Conservation (phyloP, 2,113 vertebrate genomes). For the Chloebia gouldiae region DNA sequence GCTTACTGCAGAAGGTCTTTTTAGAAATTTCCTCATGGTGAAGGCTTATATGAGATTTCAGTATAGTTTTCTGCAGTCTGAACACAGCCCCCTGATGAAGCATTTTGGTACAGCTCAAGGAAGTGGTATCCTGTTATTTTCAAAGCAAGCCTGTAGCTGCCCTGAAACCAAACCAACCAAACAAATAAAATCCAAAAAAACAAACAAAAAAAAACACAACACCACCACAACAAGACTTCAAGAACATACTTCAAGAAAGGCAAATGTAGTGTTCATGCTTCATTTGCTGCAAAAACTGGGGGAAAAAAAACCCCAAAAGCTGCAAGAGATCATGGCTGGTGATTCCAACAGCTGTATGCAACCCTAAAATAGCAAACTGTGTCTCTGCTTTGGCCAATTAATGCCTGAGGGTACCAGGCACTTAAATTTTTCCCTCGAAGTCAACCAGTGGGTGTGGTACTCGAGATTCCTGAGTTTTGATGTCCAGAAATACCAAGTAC, state of each 20-base stretch:
- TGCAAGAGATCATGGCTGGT: background rate
- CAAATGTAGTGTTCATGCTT: background rate
- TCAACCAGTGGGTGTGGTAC: background rate
- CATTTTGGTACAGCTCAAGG: background rate
- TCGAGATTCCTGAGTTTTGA: background rate
- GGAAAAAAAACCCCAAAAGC: fast-evolving
- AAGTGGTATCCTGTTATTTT: background rate
- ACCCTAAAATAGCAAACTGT: background rate
- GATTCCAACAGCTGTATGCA: background rate
- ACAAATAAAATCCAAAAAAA: background rate
- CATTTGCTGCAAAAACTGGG: background rate
- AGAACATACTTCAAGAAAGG: background rate
- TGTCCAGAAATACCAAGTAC: background rate
- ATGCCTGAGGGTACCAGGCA: background rate
- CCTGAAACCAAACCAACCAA: background rate
- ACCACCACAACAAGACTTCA: background rate
- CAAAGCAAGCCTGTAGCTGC: background rate
- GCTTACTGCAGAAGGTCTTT: background rate
- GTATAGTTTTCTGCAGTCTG: background rate
- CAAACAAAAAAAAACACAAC: background rate
- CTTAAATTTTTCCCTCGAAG: background rate
- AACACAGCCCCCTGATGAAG: background rate
- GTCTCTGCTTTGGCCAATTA: background rate
- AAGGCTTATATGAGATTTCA: background rate
- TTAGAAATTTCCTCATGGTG: background rate